A percentile compares a stretch with the other conserved stretches of the same genome.
Evolutionary conservation across 2,888 invertebrate genomes (phyloP).

Genomic region (Chrysopilus asiliformis): DNA sequence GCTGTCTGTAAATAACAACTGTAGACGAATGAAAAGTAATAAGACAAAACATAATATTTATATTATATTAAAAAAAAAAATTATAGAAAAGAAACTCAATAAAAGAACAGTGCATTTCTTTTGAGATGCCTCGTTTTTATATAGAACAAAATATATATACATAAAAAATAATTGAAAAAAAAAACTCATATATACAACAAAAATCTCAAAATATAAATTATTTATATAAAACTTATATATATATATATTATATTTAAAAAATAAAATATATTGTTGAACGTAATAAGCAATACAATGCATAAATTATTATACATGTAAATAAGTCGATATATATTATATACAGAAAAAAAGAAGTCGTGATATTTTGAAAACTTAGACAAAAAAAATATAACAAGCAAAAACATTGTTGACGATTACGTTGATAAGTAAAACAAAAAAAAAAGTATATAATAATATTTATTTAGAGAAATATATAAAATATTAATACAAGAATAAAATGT

Average conservation of each 20-base stretch:
- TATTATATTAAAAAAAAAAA: no score
- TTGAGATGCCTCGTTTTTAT: slow-evolving; percentile 21
- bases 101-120: slow-evolving; percentile 19
- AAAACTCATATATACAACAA: slow-evolving; percentile 11
- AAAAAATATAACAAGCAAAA: slow-evolving; percentile 6
- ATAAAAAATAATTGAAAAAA: slow-evolving; percentile 9
- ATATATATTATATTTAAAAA: slow-evolving; percentile 13
- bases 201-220: slow-evolving; percentile 10
- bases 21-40: no score
- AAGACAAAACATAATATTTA: no score
- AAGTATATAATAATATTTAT: slow-evolving; percentile 11
- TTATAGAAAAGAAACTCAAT: no score
- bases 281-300: slow-evolving; percentile 11
- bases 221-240: slow-evolving; percentile 16
- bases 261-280: slow-evolving; percentile 12
- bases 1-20: no score
- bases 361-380: slow-evolving; percentile 11
- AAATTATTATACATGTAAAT: slow-evolving; percentile 12
- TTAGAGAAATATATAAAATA: slow-evolving; percentile 11
- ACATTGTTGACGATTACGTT: slow-evolving; percentile 11
- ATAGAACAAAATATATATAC: slow-evolving; percentile 12
- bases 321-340: slow-evolving; percentile 14
- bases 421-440: slow-evolving; percentile 6
- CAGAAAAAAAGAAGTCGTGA: slow-evolving; percentile 12
- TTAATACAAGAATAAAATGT: no score